Evolutionary conservation across 2,113 vertebrate species (phyloP).

Genomic region (Falcunculus frontatus): DNA sequence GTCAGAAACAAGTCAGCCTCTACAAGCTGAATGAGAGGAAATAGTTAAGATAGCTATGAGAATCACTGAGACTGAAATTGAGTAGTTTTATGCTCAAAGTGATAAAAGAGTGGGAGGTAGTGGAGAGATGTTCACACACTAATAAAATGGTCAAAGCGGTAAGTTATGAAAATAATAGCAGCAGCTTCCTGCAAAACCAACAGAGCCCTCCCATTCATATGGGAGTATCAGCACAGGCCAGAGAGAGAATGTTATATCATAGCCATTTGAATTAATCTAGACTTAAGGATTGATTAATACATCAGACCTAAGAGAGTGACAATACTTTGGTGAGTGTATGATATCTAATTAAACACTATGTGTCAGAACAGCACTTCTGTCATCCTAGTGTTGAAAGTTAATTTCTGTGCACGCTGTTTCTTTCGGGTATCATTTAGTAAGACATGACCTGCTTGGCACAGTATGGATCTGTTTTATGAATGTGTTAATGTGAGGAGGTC

Average conservation of each 20-base stretch:
- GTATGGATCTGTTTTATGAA: background rate
- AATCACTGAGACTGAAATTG: background rate
- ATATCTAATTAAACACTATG: background rate
- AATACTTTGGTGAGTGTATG: background rate
- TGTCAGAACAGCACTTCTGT: background rate
- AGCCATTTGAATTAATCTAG: background rate
- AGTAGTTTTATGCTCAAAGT: background rate
- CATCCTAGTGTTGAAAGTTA: background rate
- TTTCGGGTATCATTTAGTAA: background rate
- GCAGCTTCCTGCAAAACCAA: background rate
- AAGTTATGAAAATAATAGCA: background rate
- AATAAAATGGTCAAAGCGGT: background rate
- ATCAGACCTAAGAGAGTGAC: background rate
- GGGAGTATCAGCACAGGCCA: background rate
- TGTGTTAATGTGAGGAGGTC: background rate
- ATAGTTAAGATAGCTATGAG: background rate
- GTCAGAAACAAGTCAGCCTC: background rate
- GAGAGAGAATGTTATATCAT: background rate
- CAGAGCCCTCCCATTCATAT: background rate
- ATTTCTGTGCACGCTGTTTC: background rate
- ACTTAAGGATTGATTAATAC: background rate
- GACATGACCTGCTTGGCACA: background rate
- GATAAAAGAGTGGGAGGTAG: background rate
- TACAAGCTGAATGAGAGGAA: background rate
- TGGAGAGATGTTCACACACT: background rate